phyloP scores from a whole-genome alignment of 2,113 vertebrate genomes.

The Odocoileus virginianus region DNA sequence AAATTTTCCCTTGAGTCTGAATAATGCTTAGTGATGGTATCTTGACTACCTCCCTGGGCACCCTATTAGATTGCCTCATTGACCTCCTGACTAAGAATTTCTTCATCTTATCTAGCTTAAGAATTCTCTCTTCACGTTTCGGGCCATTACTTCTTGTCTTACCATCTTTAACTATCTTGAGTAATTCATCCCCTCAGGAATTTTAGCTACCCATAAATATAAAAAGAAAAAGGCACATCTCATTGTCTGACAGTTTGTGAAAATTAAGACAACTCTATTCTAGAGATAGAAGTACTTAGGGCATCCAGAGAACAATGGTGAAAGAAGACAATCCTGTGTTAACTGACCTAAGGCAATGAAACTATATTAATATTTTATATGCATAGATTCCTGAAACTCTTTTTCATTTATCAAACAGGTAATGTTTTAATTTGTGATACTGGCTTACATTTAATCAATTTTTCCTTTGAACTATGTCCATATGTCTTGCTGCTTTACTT shows the following conservation, averaged over 20 bases:
- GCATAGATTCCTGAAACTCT: not conserved
- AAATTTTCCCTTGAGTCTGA: constrained; percentile 25
- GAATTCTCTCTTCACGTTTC: not conserved
- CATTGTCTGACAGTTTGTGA: constrained; percentile 41
- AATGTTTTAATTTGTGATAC: constrained; percentile 5
- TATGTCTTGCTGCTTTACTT: not conserved
- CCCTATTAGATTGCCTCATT: constrained; percentile 28
- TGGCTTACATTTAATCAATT: not conserved
- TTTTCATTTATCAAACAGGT: not conserved
- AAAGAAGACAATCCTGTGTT: not conserved
- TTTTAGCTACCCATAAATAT: constrained; percentile 37
- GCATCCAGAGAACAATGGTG: not conserved
- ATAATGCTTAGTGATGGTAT: constrained; percentile 32
- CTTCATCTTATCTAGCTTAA: constrained; percentile 48
- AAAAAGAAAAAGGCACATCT: constrained; percentile 49
- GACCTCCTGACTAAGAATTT: constrained; percentile 41
- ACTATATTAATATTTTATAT: not conserved
- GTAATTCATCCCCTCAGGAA: constrained; percentile 52
- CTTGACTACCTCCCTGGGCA: not conserved
- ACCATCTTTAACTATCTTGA: constrained; percentile 48
- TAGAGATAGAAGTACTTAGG: not conserved
- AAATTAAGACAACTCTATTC: constrained; percentile 53
- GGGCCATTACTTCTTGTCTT: constrained; percentile 56
- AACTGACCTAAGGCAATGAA: constrained; percentile 11
- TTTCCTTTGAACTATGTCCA: not conserved